phyloP scores from a whole-genome alignment of 2,888 invertebrate genomes.

The Euplexia lucipara region DNA sequence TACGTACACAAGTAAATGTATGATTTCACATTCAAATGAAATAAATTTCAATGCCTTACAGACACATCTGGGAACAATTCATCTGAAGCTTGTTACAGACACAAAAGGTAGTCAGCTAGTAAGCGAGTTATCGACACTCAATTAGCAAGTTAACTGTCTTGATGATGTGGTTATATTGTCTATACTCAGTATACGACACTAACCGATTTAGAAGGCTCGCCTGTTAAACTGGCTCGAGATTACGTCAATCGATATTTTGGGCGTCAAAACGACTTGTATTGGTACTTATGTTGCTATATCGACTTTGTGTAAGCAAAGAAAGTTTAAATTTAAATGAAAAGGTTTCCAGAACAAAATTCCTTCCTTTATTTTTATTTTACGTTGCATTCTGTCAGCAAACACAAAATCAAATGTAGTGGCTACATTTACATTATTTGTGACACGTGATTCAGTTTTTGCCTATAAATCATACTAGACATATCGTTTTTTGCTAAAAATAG shows the following conservation, averaged over 20 bases:
- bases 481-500: too few relatives aligned
- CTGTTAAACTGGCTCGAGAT: constrained; percentile 3
- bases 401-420: too few relatives aligned
- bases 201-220: constrained; percentile 1
- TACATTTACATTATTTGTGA: too few relatives aligned
- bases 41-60: neutral
- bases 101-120: neutral
- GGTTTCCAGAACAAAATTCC: too few relatives aligned
- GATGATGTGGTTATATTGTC: neutral
- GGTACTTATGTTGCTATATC: neutral
- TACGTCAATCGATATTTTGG: constrained; percentile 30
- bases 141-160: constrained; percentile 1
- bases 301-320: constrained; percentile 4
- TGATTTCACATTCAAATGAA: neutral
- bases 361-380: too few relatives aligned
- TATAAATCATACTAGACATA: too few relatives aligned
- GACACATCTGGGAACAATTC: constrained; percentile 6
- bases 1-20: neutral
- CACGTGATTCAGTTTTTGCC: too few relatives aligned
- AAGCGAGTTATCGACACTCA: constrained; percentile 21
- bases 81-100: constrained; percentile 15
- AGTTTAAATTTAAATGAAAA: too few relatives aligned
- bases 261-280: neutral
- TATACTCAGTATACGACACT: constrained; percentile 7
- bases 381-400: too few relatives aligned